Evolutionary conservation across 2,113 vertebrate genomes (phyloP), one percentile per base, ranked within the genome.

Genomic region (Dryoscopus gambensis): DNA sequence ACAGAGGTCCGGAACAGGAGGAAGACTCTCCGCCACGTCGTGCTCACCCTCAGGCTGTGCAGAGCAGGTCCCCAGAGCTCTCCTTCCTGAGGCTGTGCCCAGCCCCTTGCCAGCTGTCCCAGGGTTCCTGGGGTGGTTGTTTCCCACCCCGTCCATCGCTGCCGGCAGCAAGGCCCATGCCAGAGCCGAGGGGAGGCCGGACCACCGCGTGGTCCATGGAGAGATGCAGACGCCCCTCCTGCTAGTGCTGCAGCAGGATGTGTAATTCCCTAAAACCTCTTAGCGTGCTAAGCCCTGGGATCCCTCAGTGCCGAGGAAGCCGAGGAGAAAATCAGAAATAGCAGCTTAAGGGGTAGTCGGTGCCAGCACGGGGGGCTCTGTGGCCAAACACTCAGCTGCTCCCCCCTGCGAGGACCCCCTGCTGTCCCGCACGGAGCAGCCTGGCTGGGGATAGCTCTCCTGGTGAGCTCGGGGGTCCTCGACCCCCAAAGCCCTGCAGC

Each of bases 221-320:
- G 69, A 60, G 74, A 22, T 22, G 68, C 64, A 44, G 83, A 33
- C 9, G 1, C 59, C 47, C 25, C 60, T 95, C 73, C 89, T 15
- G 13, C 65, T 18, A 31, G 49, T 46, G 74, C 44, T 5, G 1
- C 84, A 42, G 77, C 87, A 89, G 87, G 91, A 87, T 1, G 2
- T 9, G 56, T 96, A 96, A 96, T 93, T 90, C 92, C 47, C 68
- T 96, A 60, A 96, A 93, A 37, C 92, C 95, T 96, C 93, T 97
- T 96, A 96, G 56, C 0, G 1, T 27, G 68, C 93, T 95, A 93
- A 97, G 92, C 87, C 75, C 71, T 25, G 88, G 35, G 24, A 95
- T 92, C 64, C 83, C 83, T 57, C 18, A 37, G 76, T 75, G 93
- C 93, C 35, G 90, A 95, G 92, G 90, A 91, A 83, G 63, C 75